phyloP scores from a whole-genome alignment of 2,888 invertebrate genomes.

The Apamea sordens region DNA sequence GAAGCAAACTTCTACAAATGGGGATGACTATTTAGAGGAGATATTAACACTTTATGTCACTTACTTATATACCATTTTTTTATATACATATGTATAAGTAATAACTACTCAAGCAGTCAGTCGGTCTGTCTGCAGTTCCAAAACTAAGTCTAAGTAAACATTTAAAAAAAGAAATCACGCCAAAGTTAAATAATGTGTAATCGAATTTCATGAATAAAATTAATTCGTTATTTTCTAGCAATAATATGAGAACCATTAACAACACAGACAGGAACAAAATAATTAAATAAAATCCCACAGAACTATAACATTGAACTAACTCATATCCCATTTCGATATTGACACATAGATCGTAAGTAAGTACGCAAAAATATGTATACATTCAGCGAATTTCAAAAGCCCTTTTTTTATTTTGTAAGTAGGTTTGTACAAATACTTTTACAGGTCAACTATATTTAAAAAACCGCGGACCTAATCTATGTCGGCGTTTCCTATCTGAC shows the following conservation, averaged over 20 bases:
- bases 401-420: too few relatives aligned
- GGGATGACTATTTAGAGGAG: neutral
- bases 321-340: constrained; percentile 26
- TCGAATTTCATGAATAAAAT: neutral
- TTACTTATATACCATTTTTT: neutral
- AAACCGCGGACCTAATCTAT: too few relatives aligned
- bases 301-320: constrained; percentile 31
- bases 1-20: neutral
- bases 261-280: constrained; percentile 45
- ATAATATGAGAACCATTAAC: constrained; percentile 58
- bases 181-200: neutral
- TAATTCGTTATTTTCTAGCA: neutral
- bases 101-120: neutral
- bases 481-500: too few relatives aligned
- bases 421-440: too few relatives aligned
- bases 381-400: neutral
- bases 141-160: neutral
- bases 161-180: neutral
- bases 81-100: too few relatives aligned
- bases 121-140: neutral
- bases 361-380: constrained; percentile 7
- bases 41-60: neutral
- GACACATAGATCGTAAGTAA: neutral
- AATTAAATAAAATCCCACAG: constrained; percentile 55
- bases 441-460: too few relatives aligned